A percentile compares a stretch with the other conserved stretches of the same genome.
Evolutionary conservation across 2,888 invertebrate species (phyloP).

Genomic region (Latrodectus hesperus): DNA sequence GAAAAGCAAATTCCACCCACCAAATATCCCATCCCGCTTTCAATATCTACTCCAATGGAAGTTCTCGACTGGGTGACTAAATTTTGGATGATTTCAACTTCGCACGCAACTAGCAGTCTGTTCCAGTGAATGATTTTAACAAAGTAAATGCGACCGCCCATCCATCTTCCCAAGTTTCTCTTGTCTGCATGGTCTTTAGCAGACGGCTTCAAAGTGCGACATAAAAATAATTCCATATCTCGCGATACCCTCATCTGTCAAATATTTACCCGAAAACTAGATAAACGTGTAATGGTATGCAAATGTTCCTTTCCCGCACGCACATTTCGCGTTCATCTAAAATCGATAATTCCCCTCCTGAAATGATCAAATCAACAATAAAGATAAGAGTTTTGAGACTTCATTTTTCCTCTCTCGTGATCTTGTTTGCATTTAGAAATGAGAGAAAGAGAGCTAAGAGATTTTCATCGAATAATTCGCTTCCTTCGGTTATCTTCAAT

Average conservation of each 20-base stretch:
- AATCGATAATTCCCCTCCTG: conserved; percentile 50
- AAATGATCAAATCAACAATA: conserved; percentile 58
- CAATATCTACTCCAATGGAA: too few species aligned
- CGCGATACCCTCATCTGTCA: conserved; percentile 46
- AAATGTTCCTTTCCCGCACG: conserved; percentile 48
- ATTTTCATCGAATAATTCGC: background rate
- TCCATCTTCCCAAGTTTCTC: conserved; percentile 32
- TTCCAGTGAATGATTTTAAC: conserved; percentile 43
- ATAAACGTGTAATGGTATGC: conserved; percentile 63
- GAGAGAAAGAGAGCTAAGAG: background rate
- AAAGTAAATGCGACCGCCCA: conserved; percentile 36
- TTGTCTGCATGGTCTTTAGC: background rate
- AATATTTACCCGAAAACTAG: conserved; percentile 54
- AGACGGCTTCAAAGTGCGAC: conserved; percentile 14
- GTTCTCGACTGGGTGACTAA: too few species aligned
- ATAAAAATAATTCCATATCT: conserved; percentile 57
- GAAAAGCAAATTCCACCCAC: too few species aligned
- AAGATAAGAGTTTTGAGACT: conserved; percentile 32
- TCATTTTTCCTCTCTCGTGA: conserved; percentile 16
- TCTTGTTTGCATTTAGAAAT: background rate
- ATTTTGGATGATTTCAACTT: background rate
- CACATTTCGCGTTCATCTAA: conserved; percentile 48
- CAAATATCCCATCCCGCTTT: too few species aligned
- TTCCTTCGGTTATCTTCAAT: background rate
- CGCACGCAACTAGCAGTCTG: conserved; percentile 24